These are phyloP conservation scores for Lepidocolaptes lacrymiger DNA, from an alignment of 2,797 vertebrate genomes.

Conservation along the genomic window DNA sequence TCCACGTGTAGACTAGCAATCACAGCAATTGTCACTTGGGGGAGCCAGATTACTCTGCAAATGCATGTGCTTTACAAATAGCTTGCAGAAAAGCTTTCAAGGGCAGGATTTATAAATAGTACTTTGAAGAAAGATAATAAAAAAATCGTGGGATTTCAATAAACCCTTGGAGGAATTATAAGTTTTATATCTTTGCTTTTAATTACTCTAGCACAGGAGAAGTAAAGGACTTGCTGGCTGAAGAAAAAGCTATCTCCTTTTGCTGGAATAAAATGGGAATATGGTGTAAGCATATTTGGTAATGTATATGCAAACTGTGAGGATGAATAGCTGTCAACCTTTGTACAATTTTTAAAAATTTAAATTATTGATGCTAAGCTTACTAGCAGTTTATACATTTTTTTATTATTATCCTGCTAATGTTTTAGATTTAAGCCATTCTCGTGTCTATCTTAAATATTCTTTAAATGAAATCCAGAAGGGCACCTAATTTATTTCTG, in stretches of 20 bases:
- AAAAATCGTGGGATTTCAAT: slow-evolving; percentile 16
- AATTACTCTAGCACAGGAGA: slow-evolving; percentile 30
- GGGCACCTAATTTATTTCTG: not conserved
- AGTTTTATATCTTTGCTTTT: slow-evolving; percentile 45
- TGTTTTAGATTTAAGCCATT: not conserved
- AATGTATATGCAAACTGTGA: not conserved
- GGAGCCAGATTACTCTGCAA: slow-evolving; percentile 75
- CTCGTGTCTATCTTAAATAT: not conserved
- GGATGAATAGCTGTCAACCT: not conserved
- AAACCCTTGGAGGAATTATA: slow-evolving; percentile 28
- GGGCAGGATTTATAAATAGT: slow-evolving; percentile 41
- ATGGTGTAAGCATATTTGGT: not conserved
- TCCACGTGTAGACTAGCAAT: not conserved
- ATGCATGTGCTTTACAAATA: not conserved
- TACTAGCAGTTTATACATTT: not conserved
- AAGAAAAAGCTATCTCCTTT: not conserved
- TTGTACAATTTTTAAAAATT: not conserved
- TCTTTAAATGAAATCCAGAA: not conserved
- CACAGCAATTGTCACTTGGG: slow-evolving; percentile 66
- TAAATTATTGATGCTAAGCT: not conserved
- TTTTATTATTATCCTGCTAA: not conserved
- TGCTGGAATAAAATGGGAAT: not conserved
- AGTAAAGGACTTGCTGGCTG: not conserved
- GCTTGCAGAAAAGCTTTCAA: slow-evolving; percentile 8
- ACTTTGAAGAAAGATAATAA: not conserved